These are phyloP conservation scores for Pitangus sulphuratus DNA, from an alignment of 2,797 vertebrate species.

Conservation along the genomic window DNA sequence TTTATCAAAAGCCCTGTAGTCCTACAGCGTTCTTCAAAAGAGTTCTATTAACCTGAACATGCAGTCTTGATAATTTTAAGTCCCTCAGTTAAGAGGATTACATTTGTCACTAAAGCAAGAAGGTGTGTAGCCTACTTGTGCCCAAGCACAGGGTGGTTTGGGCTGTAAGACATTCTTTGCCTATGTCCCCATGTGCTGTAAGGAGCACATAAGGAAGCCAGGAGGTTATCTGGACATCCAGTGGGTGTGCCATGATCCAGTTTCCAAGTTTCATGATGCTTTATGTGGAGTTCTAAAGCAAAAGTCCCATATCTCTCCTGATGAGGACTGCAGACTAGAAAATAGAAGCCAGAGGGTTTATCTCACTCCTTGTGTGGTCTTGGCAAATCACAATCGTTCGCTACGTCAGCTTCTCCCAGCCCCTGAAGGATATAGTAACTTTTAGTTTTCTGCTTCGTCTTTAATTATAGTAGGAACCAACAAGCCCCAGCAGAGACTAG, in stretches of 20 bases:
- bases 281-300: not conserved
- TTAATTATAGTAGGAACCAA: not conserved
- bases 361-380: not conserved
- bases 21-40: not conserved
- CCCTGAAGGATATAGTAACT: not conserved
- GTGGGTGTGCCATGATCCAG: not conserved
- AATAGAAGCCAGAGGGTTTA: not conserved
- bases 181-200: not conserved
- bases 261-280: not conserved
- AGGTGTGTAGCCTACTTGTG: not conserved
- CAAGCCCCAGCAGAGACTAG: not conserved
- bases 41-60: not conserved
- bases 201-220: not conserved
- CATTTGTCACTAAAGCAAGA: not conserved
- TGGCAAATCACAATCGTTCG: fast-evolving
- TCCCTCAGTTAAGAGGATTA: not conserved
- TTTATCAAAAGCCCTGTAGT: not conserved
- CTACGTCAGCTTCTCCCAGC: not conserved
- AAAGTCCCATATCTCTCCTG: not conserved
- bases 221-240: not conserved
- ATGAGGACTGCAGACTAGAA: not conserved
- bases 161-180: not conserved
- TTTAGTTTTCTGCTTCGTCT: not conserved
- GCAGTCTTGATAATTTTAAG: not conserved
- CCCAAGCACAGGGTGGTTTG: not conserved